Evolutionary conservation across 2,888 invertebrate genomes (phyloP).

Genomic region (Agrochola lychnidis): DNA sequence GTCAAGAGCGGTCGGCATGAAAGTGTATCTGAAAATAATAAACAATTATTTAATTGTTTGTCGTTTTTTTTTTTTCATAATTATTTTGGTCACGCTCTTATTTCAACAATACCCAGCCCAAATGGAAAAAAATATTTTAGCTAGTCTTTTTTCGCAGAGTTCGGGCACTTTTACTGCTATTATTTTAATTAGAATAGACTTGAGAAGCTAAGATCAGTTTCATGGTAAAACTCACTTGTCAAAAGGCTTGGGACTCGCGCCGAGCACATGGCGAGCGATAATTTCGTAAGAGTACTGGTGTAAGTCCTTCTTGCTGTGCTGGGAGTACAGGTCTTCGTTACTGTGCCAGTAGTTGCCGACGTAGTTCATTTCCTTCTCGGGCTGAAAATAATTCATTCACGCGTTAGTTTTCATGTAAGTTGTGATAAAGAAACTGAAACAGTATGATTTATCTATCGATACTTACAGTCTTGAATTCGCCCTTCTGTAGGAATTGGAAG

Average conservation of each 20-base stretch:
- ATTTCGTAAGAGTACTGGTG: constrained; percentile 90
- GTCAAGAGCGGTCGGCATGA: constrained; percentile 91
- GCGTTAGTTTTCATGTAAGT: neutral
- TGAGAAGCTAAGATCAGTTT: neutral
- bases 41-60: neutral
- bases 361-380: constrained; percentile 85
- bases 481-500: constrained; percentile 88
- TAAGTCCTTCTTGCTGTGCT: constrained; percentile 74
- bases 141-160: neutral
- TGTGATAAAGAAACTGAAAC: neutral
- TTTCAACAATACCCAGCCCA: neutral
- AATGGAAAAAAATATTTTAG: neutral
- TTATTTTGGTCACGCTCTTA: too few species aligned
- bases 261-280: constrained; percentile 87
- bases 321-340: constrained; percentile 87
- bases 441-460: neutral
- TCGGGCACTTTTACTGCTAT: neutral
- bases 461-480: constrained; percentile 91
- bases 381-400: constrained; percentile 71
- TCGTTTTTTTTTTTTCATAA: too few species aligned
- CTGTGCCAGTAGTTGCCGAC: constrained; percentile 91
- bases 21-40: constrained; percentile 76
- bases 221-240: constrained; percentile 73
- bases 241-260: constrained; percentile 74
- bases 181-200: neutral